Base-by-base conservation (phyloP, 1,140 invertebrate species). In the Formica exsecta region DNA sequence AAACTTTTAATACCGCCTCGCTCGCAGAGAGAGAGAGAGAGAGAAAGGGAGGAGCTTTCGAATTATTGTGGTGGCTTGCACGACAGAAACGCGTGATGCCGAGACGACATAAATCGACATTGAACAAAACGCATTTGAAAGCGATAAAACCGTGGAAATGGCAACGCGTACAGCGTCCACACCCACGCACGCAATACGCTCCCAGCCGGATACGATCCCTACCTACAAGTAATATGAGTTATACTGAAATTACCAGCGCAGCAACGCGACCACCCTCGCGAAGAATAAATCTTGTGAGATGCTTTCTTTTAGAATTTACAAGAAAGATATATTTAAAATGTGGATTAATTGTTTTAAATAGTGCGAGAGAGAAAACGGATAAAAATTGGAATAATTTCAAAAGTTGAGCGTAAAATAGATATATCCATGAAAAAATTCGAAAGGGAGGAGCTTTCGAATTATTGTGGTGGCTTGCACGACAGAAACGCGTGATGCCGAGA, bases 1-100 rank as follows among this genome's bases (percentile, higher is more conserved):
- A 85, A 75, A 77, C 81, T 85, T 85, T 83, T 83, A 65, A 89
- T 59, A 71, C 54, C 48, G 61, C 51, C 57, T 83, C 85, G 64
- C 64, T 88, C 62, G 74, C n/a, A 59, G 44, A 22, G 16, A 29
- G 48, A 41, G 32, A 73, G 19, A 48, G 7, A 76, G 32, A 48
- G 7, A 76, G 32, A 36, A 36, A 48, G 29, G 5, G 7, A 41
- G 61, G 2, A 41, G 61, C 59, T 77, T 54, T 51, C 81, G 36
- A 77, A 85, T 83, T 83, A 77, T 76, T 41, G 51, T 44, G 73
- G 13, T 54, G 19, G 61, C 44, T 76, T 8, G 51, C 54, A 16
- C 38, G 54, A 29, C 32, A 41, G 65, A 73, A 61, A 81, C 64
- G 54, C 44, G 64, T 44, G 74, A 62, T 41, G 44, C 36, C 11